These are phyloP conservation scores for Pycnonotus jocosus DNA, from an alignment of 2,113 vertebrate genomes.

Conservation along the genomic window DNA sequence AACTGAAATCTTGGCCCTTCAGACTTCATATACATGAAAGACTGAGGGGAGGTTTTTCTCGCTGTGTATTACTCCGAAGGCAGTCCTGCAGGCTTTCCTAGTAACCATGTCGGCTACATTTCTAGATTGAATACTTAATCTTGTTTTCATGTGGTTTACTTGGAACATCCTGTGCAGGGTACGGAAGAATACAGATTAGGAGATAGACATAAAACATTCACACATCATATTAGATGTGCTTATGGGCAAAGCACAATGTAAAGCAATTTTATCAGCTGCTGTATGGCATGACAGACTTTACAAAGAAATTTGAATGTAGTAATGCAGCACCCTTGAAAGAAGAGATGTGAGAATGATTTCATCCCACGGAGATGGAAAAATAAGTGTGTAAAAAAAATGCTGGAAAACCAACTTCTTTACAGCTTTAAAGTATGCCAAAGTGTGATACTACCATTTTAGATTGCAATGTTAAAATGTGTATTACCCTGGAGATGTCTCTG, in stretches of 20 bases:
- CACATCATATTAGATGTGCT: background rate
- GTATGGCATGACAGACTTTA: background rate
- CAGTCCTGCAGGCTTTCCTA: background rate
- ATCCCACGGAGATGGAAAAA: background rate
- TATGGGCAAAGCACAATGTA: background rate
- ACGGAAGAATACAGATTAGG: slow-evolving; percentile 34
- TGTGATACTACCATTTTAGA: background rate
- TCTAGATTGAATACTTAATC: slow-evolving; percentile 25
- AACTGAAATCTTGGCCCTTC: background rate
- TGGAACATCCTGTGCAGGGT: slow-evolving; percentile 19
- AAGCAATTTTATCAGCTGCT: background rate
- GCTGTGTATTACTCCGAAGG: background rate
- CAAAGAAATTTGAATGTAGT: background rate
- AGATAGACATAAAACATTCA: background rate
- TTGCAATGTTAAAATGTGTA: background rate
- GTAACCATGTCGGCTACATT: background rate
- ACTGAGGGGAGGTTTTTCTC: background rate
- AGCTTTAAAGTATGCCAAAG: background rate
- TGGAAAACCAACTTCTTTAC: background rate
- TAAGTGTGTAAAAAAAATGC: background rate
- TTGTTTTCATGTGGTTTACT: slow-evolving; percentile 46
- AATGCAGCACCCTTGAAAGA: background rate
- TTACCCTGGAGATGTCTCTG: background rate
- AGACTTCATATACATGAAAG: background rate
- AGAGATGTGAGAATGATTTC: background rate